Percentiles rank a stretch among this genome's conserved stretches.
phyloP scores from a whole-genome alignment of 2,113 vertebrate genomes.

The Todiramphus saurophagus region DNA sequence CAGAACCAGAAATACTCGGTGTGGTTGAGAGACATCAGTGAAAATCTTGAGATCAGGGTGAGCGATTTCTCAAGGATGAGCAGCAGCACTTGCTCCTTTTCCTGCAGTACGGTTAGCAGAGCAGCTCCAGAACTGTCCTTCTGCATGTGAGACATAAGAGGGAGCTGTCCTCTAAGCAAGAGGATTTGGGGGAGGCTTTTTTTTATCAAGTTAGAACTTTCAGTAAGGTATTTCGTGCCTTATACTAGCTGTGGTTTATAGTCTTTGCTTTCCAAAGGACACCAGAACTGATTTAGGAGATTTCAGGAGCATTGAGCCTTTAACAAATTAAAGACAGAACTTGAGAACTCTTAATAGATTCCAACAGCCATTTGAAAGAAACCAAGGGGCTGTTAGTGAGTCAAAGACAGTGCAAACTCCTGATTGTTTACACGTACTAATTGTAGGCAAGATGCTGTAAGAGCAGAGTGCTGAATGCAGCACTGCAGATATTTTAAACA shows the following conservation, averaged over 20 bases:
- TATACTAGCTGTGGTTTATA: not conserved
- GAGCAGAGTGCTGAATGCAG: not conserved
- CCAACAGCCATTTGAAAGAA: not conserved
- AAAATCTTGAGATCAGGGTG: not conserved
- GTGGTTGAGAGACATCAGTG: not conserved
- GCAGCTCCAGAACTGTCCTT: not conserved
- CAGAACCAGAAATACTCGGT: not conserved
- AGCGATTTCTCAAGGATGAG: not conserved
- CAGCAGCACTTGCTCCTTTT: not conserved
- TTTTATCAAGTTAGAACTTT: not conserved
- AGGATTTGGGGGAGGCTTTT: not conserved
- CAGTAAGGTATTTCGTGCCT: not conserved
- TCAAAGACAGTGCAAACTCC: not conserved
- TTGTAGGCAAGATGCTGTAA: not conserved
- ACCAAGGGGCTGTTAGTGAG: not conserved
- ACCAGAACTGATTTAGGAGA: not conserved
- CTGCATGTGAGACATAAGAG: slow-evolving; percentile 25
- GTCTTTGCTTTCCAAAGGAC: not conserved
- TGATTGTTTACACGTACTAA: not conserved
- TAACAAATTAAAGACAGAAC: not conserved
- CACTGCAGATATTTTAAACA: not conserved
- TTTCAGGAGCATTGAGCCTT: not conserved
- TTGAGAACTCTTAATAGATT: not conserved
- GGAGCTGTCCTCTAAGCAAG: slow-evolving; percentile 27
- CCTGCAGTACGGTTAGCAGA: fast-evolving